phyloP scores from a whole-genome alignment of 2,888 invertebrate genomes.

The Camponotus fellah region DNA sequence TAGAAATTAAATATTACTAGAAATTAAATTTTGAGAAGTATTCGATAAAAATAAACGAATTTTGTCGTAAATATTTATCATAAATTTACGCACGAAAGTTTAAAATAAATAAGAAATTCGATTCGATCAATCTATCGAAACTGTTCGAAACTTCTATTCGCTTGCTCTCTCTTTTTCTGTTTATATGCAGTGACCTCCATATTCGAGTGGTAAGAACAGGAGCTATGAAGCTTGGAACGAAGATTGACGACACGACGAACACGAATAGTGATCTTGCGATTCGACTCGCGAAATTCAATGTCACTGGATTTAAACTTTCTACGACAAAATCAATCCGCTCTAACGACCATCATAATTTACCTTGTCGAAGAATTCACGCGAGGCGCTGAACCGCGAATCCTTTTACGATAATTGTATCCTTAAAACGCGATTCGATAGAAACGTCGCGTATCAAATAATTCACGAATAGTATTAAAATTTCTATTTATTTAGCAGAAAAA shows the following conservation, averaged over 20 bases:
- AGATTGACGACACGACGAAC: slow-evolving; percentile 47
- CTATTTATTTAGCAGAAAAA: background rate
- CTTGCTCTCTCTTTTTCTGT: slow-evolving; percentile 13
- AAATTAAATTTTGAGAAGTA: slow-evolving; percentile 1
- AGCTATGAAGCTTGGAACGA: background rate
- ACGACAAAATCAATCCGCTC: slow-evolving; percentile 38
- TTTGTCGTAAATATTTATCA: slow-evolving; percentile 28
- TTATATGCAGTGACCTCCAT: background rate
- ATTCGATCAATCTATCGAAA: slow-evolving; percentile 19
- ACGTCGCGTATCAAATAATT: background rate
- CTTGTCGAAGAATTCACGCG: slow-evolving; percentile 29
- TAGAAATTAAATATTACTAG: background rate
- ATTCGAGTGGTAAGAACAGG: slow-evolving; percentile 29
- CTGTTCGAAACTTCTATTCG: background rate
- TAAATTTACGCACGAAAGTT: slow-evolving; percentile 4
- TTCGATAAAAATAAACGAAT: slow-evolving; percentile 9
- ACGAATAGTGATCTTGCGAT: slow-evolving; percentile 30
- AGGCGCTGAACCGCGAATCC: background rate
- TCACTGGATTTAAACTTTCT: slow-evolving; percentile 42
- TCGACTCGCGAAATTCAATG: slow-evolving; percentile 45
- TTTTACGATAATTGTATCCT: slow-evolving; percentile 20
- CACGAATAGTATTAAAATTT: background rate
- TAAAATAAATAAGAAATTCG: slow-evolving; percentile 45
- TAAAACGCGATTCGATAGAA: background rate
- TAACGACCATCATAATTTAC: slow-evolving; percentile 34